Percentiles rank a stretch among this genome's conserved stretches.
Conservation (phyloP, 2,888 invertebrate species). For the Phalera bucephala region DNA sequence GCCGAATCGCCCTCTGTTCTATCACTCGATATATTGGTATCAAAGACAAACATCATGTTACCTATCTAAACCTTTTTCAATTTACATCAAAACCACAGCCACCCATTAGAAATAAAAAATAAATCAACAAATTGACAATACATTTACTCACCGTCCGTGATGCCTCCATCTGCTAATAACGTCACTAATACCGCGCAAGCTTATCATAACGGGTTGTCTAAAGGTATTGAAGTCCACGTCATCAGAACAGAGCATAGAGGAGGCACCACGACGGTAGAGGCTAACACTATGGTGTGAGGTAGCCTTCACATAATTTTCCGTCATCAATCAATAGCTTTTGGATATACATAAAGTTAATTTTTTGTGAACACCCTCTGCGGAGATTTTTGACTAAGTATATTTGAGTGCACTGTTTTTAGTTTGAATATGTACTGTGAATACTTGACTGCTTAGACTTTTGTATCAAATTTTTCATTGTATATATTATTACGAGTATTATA, state of each 20-base stretch:
- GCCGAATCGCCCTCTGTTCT: too few species aligned
- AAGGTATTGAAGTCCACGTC: constrained; percentile 59
- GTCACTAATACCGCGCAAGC: constrained; percentile 34
- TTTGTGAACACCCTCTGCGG: constrained; percentile 45
- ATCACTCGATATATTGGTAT: too few species aligned
- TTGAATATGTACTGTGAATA: too few species aligned
- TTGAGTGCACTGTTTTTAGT: too few species aligned
- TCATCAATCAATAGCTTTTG: constrained; percentile 76
- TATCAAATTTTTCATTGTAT: too few species aligned
- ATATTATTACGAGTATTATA: too few species aligned
- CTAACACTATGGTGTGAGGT: constrained; percentile 36
- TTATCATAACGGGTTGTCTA: constrained; percentile 4
- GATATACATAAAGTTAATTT: constrained; percentile 25
- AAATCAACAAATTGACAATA: constrained; percentile 7
- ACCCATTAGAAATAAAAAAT: too few species aligned
- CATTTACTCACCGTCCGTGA: constrained; percentile 66
- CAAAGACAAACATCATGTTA: too few species aligned
- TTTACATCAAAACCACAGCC: too few species aligned
- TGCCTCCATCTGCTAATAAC: constrained; percentile 64
- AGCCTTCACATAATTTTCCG: constrained; percentile 71
- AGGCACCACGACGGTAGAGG: constrained; percentile 78
- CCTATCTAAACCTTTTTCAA: too few species aligned
- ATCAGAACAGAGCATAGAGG: constrained; percentile 80
- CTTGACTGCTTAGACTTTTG: too few species aligned
- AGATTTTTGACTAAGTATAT: not conserved